Conservation (phyloP, 2,797 vertebrate genomes). For the Mionectes olivaceus region DNA sequence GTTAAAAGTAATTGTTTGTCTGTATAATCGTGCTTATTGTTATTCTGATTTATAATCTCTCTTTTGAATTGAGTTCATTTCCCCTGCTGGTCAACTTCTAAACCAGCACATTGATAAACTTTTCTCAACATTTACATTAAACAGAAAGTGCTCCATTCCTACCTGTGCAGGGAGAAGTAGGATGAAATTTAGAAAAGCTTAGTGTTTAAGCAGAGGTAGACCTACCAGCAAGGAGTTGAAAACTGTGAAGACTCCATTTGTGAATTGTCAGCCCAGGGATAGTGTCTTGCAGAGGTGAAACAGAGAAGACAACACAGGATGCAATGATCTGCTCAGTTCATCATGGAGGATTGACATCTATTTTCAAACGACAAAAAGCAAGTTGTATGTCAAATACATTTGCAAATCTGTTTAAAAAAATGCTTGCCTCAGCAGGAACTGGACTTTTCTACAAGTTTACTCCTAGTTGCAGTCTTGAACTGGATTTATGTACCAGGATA, state of each 20-base stretch:
- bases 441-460: not conserved
- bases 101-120: not conserved
- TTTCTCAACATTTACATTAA: not conserved
- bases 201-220: not conserved
- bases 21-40: too few species aligned
- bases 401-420: not conserved
- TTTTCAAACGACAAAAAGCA: not conserved
- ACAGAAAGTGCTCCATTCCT: not conserved
- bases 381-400: not conserved
- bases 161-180: not conserved
- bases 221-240: not conserved
- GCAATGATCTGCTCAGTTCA: not conserved
- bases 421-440: not conserved
- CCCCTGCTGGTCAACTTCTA: too few species aligned
- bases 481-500: not conserved
- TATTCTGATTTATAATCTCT: too few species aligned
- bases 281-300: not conserved
- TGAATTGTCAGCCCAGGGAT: not conserved
- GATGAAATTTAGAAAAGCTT: not conserved
- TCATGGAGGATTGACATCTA: fast-evolving
- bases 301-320: not conserved
- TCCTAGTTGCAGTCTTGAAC: not conserved
- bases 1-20: too few species aligned
- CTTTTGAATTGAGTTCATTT: too few species aligned
- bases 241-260: not conserved